Evolutionary conservation across 1,140 invertebrate species (phyloP), one percentile per base, ranked within the genome.

Genomic region (Sinonovacula constricta): DNA sequence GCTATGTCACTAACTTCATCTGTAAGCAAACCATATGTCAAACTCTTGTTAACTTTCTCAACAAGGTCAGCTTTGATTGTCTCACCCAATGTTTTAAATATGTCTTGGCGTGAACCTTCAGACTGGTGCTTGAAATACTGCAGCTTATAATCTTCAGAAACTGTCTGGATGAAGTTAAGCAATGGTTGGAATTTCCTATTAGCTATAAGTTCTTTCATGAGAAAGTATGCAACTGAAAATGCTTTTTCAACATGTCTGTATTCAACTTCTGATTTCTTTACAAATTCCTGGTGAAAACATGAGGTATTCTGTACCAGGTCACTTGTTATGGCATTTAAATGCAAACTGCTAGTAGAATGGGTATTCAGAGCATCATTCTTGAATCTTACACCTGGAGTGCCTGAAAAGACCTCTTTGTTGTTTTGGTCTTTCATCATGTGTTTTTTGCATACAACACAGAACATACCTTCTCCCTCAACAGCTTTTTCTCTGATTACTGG

Each of bases 391-490:
- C 33, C n/a, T 39, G 39, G 65, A 10, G 12, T 31, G 18, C 10
- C 12, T 22, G 36, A 31, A 49, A 67, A 67, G 24, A 30, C 26
- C 1, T 51, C 49, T 53, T 24, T 24, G n/a, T 30, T 49, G 12
- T 68, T 28, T 53, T 26, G 15, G 24, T 53, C n/a, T 30, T 14
- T 51, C 30, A 51, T 36, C 34, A 30, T 30, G 24, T 74, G 54
- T 26, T 54, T 69, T 31, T 56, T 54, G n/a, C 66, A 69, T 1
- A 54, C 7, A 10, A 56, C 4, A 22, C 66, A 69, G 26, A 49
- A 69, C 66, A 69, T 31, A 15, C 53, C 66, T n/a, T 56, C 28
- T 14, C 66, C 53, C 34, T 54, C 66, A 33, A 69, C 66, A 69
- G n/a, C n/a, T n/a, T n/a, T n/a, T n/a, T n/a, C n/a, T n/a, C n/a